Conservation (phyloP, 2,888 invertebrate genomes). For the Epinotia bilunana region DNA sequence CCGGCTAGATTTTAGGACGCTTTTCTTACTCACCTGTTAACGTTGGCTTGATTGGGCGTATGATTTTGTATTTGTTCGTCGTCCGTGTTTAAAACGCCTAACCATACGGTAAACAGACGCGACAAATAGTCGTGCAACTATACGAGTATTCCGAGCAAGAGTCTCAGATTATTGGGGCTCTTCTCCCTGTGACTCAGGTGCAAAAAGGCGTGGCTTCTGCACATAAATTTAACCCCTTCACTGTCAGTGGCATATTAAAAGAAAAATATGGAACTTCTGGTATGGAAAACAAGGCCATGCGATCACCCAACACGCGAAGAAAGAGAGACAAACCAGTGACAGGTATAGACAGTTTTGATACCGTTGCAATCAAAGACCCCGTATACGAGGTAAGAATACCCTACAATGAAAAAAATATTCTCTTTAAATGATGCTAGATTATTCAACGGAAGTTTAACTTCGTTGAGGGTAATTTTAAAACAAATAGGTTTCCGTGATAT, state of each 20-base stretch:
- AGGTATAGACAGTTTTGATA: neutral
- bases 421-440: neutral
- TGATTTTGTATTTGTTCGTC: neutral
- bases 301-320: neutral
- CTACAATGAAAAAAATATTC: neutral
- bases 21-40: neutral
- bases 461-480: neutral
- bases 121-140: neutral
- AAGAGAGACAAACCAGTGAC: neutral
- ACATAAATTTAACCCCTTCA: too few species aligned
- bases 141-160: neutral
- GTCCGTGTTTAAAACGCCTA: neutral
- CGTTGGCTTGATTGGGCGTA: neutral
- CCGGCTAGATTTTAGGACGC: neutral
- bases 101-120: slow-evolving; percentile 7
- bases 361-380: neutral
- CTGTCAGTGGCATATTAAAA: neutral
- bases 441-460: neutral
- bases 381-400: neutral
- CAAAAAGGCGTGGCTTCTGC: neutral
- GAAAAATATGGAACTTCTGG: neutral
- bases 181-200: neutral
- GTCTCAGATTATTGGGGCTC: neutral
- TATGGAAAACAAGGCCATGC: neutral
- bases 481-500: neutral